A percentile compares a stretch with the other conserved stretches of the same genome.
Evolutionary conservation across 2,888 invertebrate genomes (phyloP).

Genomic region (Salticus scenicus): DNA sequence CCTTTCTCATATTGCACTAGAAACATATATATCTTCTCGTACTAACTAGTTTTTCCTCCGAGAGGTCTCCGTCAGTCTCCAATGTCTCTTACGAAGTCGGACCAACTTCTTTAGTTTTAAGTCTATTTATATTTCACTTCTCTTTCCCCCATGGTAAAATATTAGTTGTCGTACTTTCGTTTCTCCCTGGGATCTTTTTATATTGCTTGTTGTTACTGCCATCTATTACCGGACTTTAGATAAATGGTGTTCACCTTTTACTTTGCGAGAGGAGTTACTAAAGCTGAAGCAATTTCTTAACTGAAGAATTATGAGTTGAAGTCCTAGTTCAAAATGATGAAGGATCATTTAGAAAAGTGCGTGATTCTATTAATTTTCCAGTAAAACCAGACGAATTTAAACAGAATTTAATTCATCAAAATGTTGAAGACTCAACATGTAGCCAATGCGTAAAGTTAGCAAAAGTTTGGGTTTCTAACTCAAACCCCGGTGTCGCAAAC

Average conservation of each 20-base stretch:
- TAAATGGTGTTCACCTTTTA: conserved; percentile 36
- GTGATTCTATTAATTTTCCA: conserved; percentile 4
- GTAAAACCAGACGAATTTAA: not conserved
- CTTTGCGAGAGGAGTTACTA: conserved; percentile 13
- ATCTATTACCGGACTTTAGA: conserved; percentile 48
- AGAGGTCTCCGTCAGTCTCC: not conserved
- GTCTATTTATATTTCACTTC: conserved; percentile 2
- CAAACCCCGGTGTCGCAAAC: no score
- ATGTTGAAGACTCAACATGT: no score
- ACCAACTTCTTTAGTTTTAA: conserved; percentile 9
- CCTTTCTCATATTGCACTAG: no score
- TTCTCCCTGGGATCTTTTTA: conserved; percentile 27
- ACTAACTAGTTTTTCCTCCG: not conserved
- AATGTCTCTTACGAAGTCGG: not conserved
- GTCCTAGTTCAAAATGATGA: not conserved
- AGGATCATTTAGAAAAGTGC: conserved; percentile 3
- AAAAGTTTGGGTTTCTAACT: no score
- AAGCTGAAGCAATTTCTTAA: conserved; percentile 25
- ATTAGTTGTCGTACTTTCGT: conserved; percentile 59
- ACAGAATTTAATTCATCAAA: no score
- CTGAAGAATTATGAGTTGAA: conserved; percentile 20
- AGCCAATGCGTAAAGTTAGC: no score
- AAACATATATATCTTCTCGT: not conserved
- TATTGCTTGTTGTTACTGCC: conserved; percentile 56
- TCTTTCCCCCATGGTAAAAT: conserved; percentile 49